These are phyloP conservation scores for Hemaris fuciformis DNA, from an alignment of 2,888 invertebrate species.

Conservation along the genomic window DNA sequence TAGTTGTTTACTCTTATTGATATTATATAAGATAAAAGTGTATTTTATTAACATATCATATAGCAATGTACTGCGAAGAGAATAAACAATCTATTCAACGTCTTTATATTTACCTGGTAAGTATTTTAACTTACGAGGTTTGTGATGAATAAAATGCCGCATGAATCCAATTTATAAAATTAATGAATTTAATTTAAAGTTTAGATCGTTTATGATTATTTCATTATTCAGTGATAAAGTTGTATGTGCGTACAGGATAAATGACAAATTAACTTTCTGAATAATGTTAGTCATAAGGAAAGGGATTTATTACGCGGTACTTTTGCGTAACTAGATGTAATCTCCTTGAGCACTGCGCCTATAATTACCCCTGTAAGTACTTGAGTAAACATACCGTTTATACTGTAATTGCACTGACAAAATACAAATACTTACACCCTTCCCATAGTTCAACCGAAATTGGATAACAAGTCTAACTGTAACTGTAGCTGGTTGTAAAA, in stretches of 20 bases:
- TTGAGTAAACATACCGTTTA: not conserved
- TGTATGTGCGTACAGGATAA: not conserved
- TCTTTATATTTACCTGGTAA: too few species aligned
- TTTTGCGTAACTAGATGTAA: not conserved
- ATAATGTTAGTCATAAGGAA: not conserved
- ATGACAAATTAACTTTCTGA: not conserved
- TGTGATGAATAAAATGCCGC: too few species aligned
- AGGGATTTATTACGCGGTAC: not conserved
- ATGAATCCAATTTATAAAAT: too few species aligned
- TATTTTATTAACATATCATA: too few species aligned
- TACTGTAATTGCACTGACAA: not conserved
- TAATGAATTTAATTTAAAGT: too few species aligned
- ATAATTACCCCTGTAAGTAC: not conserved
- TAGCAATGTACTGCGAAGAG: too few species aligned
- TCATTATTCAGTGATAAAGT: too few species aligned
- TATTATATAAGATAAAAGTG: too few species aligned
- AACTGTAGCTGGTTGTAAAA: not conserved
- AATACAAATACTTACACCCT: conserved; percentile 1
- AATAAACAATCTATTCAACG: too few species aligned
- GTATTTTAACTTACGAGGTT: too few species aligned
- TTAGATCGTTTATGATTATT: too few species aligned
- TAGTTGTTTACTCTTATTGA: too few species aligned
- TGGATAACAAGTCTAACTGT: not conserved
- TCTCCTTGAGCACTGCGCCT: not conserved
- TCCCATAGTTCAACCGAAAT: not conserved